Percentiles rank a stretch among this genome's conserved stretches.
phyloP scores from a whole-genome alignment of 2,888 invertebrate species.

The Geotrupes spiniger region DNA sequence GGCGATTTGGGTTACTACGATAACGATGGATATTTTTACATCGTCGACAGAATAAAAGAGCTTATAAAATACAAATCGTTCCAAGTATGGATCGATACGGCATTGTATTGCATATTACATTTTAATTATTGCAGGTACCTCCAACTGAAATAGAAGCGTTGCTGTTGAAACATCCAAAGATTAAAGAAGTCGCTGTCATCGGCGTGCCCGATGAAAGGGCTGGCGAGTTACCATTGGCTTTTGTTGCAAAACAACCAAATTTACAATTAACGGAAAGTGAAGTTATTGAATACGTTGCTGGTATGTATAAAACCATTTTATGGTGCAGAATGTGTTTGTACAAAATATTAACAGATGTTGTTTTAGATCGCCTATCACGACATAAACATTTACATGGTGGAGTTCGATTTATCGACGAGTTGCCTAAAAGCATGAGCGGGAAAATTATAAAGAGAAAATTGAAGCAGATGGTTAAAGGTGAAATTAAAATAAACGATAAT shows the following conservation, averaged over 20 bases:
- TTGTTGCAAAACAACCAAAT: conserved; percentile 63
- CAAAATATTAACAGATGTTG: background rate
- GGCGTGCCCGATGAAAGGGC: conserved; percentile 71
- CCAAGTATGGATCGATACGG: conserved; percentile 45
- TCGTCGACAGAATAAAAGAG: conserved; percentile 74
- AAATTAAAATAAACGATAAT: too few relatives aligned
- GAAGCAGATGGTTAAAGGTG: conserved; percentile 24
- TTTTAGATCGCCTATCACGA: conserved; percentile 58
- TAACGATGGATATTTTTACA: conserved; percentile 60
- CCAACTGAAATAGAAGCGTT: conserved; percentile 85
- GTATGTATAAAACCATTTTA: conserved; percentile 43
- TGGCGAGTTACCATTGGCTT: conserved; percentile 75
- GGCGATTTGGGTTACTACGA: conserved; percentile 60
- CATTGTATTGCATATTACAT: background rate
- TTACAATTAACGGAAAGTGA: conserved; percentile 51
- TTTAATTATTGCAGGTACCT: conserved; percentile 62
- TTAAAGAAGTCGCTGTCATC: conserved; percentile 79
- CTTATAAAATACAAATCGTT: conserved; percentile 60
- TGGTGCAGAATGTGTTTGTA: background rate
- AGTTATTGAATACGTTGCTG: conserved; percentile 49
- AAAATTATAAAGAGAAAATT: conserved; percentile 53
- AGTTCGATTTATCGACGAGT: conserved; percentile 52
- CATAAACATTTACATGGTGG: conserved; percentile 72
- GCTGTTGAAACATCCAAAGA: conserved; percentile 65
- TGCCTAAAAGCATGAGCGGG: conserved; percentile 54